Base-by-base conservation (phyloP, 2,113 vertebrate genomes). In the Shinisaurus crocodilurus region DNA sequence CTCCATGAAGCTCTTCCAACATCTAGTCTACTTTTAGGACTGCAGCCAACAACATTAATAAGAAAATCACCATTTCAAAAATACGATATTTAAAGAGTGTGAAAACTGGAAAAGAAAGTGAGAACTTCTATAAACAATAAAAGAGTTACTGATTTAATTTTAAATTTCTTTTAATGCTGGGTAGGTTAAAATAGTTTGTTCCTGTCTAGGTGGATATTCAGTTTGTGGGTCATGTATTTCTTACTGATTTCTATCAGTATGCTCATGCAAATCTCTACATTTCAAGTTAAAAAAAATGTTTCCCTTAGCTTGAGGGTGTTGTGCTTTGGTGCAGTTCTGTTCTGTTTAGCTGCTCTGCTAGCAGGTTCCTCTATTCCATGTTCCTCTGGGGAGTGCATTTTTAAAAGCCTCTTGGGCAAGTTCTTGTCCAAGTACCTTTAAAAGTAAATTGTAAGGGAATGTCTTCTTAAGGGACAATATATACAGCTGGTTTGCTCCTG, bases 51-150 rank as follows among this genome's bases (percentile, higher is more conserved):
- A 87, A 95, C 95, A 96, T 96, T 91, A 93, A 89, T 92, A 94
- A 88, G 89, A 94, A 81, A 95, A 95, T 95, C 94, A 94, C 84
- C 92, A 93, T 92, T 93, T 96, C 90, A 96, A 94, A 95, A 90
- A 90, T 90, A 75, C 65, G 91, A 65, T 90, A 91, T 93, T 95
- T 94, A 94, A 93, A 88, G 85, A 90, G 32, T 82, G 85, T 74
- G 79, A 82, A 82, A 90, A 65, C 70, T 75, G 81, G 88, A 89
- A 82, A 50, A 60, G 67, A 82, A 82, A 74, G 57, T 18, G 50
- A 69, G 13, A 45, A 15, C 20, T 48, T 70, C 65, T 72, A 32
- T 60, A 43, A 70, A 70, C 80, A 87, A 91, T 89, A 89, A 94
- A 95, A 91, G 83, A 25, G 54, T 82, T 45, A 67, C 63, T 60